Evolutionary conservation across 2,888 invertebrate species (phyloP), one percentile per base, ranked within the genome.

Genomic region (Nesidiocoris tenuis): DNA sequence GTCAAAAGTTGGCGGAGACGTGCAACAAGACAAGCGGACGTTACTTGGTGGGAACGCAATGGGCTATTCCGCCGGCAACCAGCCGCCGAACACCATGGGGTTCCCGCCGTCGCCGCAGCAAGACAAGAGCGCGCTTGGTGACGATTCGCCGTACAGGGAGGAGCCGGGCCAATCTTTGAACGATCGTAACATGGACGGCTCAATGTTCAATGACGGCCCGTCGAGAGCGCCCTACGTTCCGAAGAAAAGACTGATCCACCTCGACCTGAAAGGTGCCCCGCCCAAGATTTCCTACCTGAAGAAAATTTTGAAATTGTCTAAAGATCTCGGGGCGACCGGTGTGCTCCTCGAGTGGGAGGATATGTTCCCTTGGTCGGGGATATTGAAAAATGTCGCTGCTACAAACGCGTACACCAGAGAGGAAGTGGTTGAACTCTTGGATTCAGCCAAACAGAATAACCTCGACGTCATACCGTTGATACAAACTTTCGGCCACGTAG

Each of bases 201-300:
- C 77, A 16, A 61, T 74, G 17, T 70, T 77, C 2, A 76, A 77
- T 63, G 78, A 79, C 64, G 65, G 71, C 16, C 68, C 70, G 66
- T 61, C 65, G 7, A 72, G 71, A 74, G 61, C 57, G 25, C 76
- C 74, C 21, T 87, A 86, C 80, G 81, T 87, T 39, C 87, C 87
- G 0, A 82, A 84, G 9, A 85, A 86, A 61, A 84, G 89, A 54
- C 82, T 93, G 63, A 89, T 93, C 18, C 92, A 93, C 83, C 85
- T 92, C 76, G 92, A 93, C 83, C 83, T 93, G 57, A 93, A 93
- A 83, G 92, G 92, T 24, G 92, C 92, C 1, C 90, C 92, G 21
- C 90, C 91, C 12, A 88, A 88, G 82, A 82, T 90, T 5, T 82
- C 83, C 12, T 90, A 87, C 81, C 84, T 90, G 22, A 86, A 88